phyloP scores from a whole-genome alignment of 1,140 invertebrate genomes.

The Aplysia californica region DNA sequence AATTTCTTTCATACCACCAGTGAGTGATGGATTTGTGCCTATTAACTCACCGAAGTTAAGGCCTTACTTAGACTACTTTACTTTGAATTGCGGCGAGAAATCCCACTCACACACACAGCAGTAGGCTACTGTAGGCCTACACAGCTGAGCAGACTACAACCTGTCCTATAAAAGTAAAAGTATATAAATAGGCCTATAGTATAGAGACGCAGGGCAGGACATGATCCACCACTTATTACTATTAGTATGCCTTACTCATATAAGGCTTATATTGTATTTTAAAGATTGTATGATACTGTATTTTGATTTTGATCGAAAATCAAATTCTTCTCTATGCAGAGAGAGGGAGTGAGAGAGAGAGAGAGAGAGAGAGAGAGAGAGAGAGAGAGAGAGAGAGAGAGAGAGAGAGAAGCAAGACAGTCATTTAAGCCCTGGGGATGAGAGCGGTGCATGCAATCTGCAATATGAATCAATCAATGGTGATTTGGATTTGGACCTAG shows the following conservation, averaged over 20 bases:
- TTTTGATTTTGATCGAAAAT: not conserved
- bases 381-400: not conserved
- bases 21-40: no score
- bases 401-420: not conserved
- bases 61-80: no score
- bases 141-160: no score
- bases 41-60: no score
- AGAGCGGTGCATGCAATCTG: no score
- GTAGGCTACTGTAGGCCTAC: no score
- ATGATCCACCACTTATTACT: not conserved
- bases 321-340: not conserved
- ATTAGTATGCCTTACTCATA: not conserved
- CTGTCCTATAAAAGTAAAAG: conserved; percentile 32
- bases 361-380: conserved; percentile 5
- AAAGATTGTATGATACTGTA: not conserved
- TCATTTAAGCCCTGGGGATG: no score
- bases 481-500: no score
- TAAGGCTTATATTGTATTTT: not conserved
- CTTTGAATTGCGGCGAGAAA: no score
- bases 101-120: no score
- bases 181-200: conserved; percentile 39
- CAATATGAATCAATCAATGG: no score
- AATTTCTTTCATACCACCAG: no score
- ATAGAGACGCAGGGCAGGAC: conserved; percentile 39
- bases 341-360: not conserved